Evolutionary conservation across 2,888 invertebrate species (phyloP).

Genomic region (Rosalia funebris): DNA sequence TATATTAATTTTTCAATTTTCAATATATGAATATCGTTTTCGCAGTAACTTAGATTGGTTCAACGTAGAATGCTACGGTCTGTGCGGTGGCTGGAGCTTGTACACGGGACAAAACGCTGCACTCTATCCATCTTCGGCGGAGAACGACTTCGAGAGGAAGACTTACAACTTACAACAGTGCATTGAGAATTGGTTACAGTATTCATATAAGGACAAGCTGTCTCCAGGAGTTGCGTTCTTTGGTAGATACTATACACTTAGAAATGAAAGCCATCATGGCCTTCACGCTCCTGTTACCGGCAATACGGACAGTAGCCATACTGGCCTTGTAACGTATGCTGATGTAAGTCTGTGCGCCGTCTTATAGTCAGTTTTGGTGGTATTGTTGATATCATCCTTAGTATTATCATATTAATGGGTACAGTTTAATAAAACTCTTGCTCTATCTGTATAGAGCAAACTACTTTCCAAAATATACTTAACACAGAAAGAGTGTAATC

Average conservation of each 20-base stretch:
- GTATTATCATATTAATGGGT: too few species aligned
- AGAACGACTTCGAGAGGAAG: slow-evolving; percentile 26
- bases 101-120: slow-evolving; percentile 75
- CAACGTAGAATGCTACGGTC: slow-evolving; percentile 79
- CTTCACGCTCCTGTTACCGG: slow-evolving; percentile 55
- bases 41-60: slow-evolving; percentile 74
- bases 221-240: slow-evolving; percentile 76
- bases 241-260: slow-evolving; percentile 72
- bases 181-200: slow-evolving; percentile 64
- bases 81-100: slow-evolving; percentile 74
- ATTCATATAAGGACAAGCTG: slow-evolving; percentile 69
- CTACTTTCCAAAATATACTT: too few species aligned
- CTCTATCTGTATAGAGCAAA: too few species aligned
- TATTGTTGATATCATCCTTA: too few species aligned
- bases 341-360: slow-evolving; percentile 22
- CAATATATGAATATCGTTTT: too few species aligned
- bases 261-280: slow-evolving; percentile 50
- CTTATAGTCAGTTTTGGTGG: too few species aligned
- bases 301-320: slow-evolving; percentile 58
- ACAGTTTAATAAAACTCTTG: too few species aligned
- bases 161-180: slow-evolving; percentile 29
- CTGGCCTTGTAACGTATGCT: slow-evolving; percentile 7
- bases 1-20: too few species aligned
- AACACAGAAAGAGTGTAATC: too few species aligned
- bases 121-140: slow-evolving; percentile 65